Conservation (phyloP, 2,888 invertebrate species). For the Coelinius sp. region DNA sequence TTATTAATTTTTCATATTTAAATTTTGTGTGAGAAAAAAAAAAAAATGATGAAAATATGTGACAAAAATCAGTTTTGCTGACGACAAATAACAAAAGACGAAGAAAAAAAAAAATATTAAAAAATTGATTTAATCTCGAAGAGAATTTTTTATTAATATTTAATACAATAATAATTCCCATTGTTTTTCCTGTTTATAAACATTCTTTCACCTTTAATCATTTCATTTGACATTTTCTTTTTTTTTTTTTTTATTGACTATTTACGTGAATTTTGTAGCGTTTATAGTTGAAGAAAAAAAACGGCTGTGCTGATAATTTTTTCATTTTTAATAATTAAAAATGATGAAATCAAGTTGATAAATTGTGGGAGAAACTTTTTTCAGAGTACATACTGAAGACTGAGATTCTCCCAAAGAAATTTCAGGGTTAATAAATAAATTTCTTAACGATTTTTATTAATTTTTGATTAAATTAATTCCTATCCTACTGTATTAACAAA, state of each 20-base stretch:
- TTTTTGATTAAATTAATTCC: neutral
- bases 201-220: neutral
- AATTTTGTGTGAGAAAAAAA: constrained; percentile 26
- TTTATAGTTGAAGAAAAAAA: neutral
- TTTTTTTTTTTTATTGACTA: neutral
- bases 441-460: neutral
- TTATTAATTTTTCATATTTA: constrained; percentile 30
- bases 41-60: constrained; percentile 57
- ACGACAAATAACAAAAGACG: too few relatives aligned
- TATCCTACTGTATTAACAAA: neutral
- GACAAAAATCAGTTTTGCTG: constrained; percentile 56
- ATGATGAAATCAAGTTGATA: constrained; percentile 37
- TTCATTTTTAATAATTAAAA: constrained; percentile 6
- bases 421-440: constrained; percentile 38
- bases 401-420: constrained; percentile 36
- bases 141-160: neutral
- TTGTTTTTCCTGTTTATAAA: neutral
- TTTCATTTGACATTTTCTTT: neutral
- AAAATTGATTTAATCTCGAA: constrained; percentile 61
- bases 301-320: constrained; percentile 8
- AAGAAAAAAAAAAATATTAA: constrained; percentile 49
- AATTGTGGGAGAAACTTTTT: constrained; percentile 39
- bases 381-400: constrained; percentile 41
- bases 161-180: neutral
- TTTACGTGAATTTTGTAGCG: constrained; percentile 8